phyloP scores from a whole-genome alignment of 2,113 vertebrate genomes.

The Perca fluviatilis region DNA sequence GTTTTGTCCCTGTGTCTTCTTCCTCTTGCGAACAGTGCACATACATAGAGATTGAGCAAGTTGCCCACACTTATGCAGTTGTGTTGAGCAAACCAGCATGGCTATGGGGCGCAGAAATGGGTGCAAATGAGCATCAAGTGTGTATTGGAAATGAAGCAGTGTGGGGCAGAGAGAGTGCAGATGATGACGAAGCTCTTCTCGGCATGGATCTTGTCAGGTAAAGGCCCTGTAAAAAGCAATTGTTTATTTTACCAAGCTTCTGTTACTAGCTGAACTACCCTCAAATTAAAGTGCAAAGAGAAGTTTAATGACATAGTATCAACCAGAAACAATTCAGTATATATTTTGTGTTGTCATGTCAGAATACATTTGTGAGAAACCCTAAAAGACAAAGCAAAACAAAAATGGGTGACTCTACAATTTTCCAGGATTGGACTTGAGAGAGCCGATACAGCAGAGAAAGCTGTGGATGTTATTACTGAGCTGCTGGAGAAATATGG shows the following conservation, averaged over 20 bases:
- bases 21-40: conserved; percentile 87
- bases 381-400: neutral
- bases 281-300: neutral
- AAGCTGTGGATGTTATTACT: conserved; percentile 89
- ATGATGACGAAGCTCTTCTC: conserved; percentile 89
- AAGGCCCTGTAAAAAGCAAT: neutral
- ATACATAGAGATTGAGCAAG: conserved; percentile 92
- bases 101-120: conserved; percentile 99
- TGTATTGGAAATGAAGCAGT: conserved; percentile 98
- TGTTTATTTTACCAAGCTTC: neutral
- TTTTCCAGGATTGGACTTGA: conserved; percentile 92
- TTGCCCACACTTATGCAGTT: conserved; percentile 86
- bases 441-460: conserved; percentile 92
- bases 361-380: neutral
- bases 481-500: conserved; percentile 92
- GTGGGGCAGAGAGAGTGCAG: conserved; percentile 91
- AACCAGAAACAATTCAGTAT: neutral
- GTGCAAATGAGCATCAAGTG: conserved; percentile 95
- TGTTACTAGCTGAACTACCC: neutral
- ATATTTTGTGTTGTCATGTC: neutral
- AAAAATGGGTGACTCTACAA: neutral
- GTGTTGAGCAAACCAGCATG: conserved; percentile 95
- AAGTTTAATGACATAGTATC: neutral
- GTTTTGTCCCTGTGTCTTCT: conserved; percentile 9
- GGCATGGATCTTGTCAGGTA: conserved; percentile 98